Conservation (phyloP, 2,797 vertebrate genomes). For the Amblyraja radiata region DNA sequence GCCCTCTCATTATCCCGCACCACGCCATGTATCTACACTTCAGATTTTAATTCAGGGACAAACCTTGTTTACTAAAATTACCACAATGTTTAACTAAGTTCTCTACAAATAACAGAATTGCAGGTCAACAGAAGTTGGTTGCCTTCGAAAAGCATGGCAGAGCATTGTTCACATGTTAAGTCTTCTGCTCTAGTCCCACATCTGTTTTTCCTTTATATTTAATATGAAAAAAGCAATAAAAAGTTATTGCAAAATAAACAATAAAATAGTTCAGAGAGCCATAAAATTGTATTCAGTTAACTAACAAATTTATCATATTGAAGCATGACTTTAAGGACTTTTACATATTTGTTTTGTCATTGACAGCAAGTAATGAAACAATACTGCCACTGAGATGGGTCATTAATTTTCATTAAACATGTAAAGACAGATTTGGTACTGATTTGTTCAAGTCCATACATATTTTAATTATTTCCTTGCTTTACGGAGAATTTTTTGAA, state of each 20-base stretch:
- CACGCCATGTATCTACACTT: background rate
- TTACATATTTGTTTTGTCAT: slow-evolving; percentile 10
- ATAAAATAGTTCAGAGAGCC: slow-evolving; percentile 26
- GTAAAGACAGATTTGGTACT: slow-evolving; percentile 16
- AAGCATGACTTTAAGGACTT: background rate
- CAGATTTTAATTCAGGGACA: background rate
- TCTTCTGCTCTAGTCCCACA: background rate
- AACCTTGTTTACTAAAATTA: background rate
- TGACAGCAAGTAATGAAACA: slow-evolving; percentile 13
- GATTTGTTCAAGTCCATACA: background rate
- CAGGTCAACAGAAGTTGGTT: background rate
- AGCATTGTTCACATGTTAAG: background rate
- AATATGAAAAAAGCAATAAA: slow-evolving; percentile 15
- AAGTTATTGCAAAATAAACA: slow-evolving; percentile 31
- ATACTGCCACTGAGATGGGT: background rate
- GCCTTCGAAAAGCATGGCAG: background rate
- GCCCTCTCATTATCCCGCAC: background rate
- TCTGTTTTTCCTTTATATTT: slow-evolving; percentile 27
- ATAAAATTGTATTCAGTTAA: slow-evolving; percentile 22
- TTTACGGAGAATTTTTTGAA: background rate
- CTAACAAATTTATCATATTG: slow-evolving; percentile 23
- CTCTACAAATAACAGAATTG: background rate
- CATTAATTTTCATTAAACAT: slow-evolving; percentile 16
- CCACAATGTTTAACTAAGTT: background rate
- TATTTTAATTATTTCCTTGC: background rate